These are phyloP conservation scores for Ochropleura plecta DNA, from an alignment of 2,888 invertebrate species.

Conservation along the genomic window DNA sequence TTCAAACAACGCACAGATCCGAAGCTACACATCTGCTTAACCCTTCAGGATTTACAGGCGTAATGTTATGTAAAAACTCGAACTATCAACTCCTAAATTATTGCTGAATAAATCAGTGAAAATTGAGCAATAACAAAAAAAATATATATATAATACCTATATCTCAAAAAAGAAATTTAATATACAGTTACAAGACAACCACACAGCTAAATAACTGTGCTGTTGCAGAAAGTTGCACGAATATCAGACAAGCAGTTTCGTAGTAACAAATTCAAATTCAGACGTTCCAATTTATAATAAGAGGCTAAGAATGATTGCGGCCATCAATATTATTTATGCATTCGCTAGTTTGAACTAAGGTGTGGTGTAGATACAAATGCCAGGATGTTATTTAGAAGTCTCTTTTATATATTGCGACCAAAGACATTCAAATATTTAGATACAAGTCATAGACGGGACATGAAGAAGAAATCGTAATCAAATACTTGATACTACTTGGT, in stretches of 20 bases:
- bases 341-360: conserved; percentile 51
- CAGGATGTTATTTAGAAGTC: conserved; percentile 45
- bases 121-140: neutral
- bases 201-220: neutral
- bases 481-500: no score
- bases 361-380: conserved; percentile 54
- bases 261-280: conserved; percentile 42
- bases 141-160: neutral
- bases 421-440: no score
- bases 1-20: no score
- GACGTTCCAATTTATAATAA: conserved; percentile 49
- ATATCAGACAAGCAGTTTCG: conserved; percentile 36
- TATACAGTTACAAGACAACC: neutral
- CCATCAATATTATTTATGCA: conserved; percentile 61
- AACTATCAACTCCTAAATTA: neutral
- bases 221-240: conserved; percentile 21
- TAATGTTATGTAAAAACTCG: neutral
- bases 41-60: neutral
- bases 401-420: conserved; percentile 33
- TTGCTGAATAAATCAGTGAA: neutral
- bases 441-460: no score
- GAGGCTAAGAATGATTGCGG: conserved; percentile 45
- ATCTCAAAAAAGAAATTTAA: neutral
- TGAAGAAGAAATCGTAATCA: no score
- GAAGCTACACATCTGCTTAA: neutral